Base-by-base conservation (phyloP, 2,888 invertebrate species). In the Celastrina argiolus region DNA sequence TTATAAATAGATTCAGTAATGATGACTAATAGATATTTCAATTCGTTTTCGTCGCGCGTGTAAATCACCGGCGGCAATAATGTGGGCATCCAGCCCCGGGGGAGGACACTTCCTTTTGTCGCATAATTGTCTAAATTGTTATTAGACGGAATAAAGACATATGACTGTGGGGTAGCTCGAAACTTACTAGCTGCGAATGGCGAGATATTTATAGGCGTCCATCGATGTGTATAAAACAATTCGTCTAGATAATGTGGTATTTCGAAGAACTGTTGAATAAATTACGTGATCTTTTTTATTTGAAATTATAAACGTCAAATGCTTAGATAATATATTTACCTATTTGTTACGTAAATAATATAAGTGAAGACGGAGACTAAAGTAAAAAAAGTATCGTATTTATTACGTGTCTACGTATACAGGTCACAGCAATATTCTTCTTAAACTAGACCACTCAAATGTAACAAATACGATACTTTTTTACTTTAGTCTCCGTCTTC, bases 41-140 rank as follows among this genome's bases (percentile, higher is more conserved):
- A 59, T 34, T 80, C 80, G 82, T 84, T 85, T 82, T 85, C 69
- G 73, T 74, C 77, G 22, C 51, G 26, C 68, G 73, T 80, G 88
- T 90, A 90, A 90, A 90, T 90, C 91, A 90, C 88, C 70, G 73
- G 70, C 72, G 77, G 87, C 87, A 91, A 91, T 91, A 90, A 89
- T 86, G 90, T 81, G 85, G 86, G 81, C 78, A 76, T 69, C 69
- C 71, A 72, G 78, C 84, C 88, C 82, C 82, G 61, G 81, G 87
- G 86, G 83, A 78, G 70, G 85, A 87, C 87, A 85, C 86, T 86
- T 89, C 87, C 90, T 84, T 87, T 84, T 87, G 89, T 89, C 88
- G 88, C 87, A 86, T 90, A 89, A 89, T 90, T 87, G 87, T 84
- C 84, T 80, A 87, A 91, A 91, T 89, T 89, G 91, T 90, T 91